phyloP scores from a whole-genome alignment of 2,113 vertebrate species.

The Sinocyclocheilus maitianheensis region DNA sequence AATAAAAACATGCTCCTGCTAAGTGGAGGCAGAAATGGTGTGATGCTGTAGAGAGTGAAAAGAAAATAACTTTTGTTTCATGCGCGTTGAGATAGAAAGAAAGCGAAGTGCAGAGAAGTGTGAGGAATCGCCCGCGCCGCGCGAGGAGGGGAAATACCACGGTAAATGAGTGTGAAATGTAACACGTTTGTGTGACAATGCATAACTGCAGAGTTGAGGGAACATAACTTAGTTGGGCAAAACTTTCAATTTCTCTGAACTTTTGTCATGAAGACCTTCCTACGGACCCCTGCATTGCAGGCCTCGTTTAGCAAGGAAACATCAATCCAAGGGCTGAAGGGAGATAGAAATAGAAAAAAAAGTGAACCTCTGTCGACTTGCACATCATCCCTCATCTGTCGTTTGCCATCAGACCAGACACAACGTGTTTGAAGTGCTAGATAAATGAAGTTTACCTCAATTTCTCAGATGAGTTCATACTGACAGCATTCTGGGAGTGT shows the following conservation, averaged over 20 bases:
- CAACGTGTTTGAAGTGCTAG: constrained; percentile 28
- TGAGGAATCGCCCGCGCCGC: constrained; percentile 42
- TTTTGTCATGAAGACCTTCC: background rate
- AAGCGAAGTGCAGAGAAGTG: constrained; percentile 60
- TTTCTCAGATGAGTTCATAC: constrained; percentile 32
- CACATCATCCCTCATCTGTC: constrained; percentile 52
- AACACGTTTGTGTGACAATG: constrained; percentile 57
- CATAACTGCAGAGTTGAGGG: constrained; percentile 38
- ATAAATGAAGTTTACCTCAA: constrained; percentile 65
- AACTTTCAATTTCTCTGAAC: constrained; percentile 27
- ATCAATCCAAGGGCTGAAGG: constrained; percentile 35
- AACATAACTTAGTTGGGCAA: constrained; percentile 4
- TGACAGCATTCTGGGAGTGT: constrained; percentile 7
- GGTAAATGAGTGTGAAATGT: constrained; percentile 64
- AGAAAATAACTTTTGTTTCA: constrained; percentile 56
- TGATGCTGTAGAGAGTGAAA: constrained; percentile 61
- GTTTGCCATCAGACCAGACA: background rate
- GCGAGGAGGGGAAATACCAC: constrained; percentile 62
- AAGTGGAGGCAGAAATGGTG: constrained; percentile 53
- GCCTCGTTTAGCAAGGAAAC: background rate
- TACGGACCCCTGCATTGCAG: background rate
- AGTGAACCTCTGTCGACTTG: constrained; percentile 55
- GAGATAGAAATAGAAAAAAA: constrained; percentile 39
- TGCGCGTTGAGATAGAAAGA: constrained; percentile 55
- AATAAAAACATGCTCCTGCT: constrained; percentile 22